Base-by-base conservation (phyloP, 1,140 invertebrate species). In the Drosophila kanapiae region DNA sequence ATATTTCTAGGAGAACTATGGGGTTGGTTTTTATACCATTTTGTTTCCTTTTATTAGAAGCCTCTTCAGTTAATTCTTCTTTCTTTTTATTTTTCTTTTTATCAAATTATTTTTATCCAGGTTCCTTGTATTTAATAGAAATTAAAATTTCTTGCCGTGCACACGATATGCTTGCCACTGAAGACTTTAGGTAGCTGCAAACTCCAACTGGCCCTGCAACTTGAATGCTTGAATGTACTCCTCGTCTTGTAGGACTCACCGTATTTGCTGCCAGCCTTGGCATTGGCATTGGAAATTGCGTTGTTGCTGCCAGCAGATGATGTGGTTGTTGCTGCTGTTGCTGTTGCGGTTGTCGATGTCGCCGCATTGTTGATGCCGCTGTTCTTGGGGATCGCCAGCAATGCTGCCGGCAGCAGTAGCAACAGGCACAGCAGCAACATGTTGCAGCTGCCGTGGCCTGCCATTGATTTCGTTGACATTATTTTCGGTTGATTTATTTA, bases 381-480 rank as follows among this genome's bases (percentile, higher is more conserved):
- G 78, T 47, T 65, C 51, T 38, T 43, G 58, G 81, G 59, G 69
- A 54, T 67, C 31, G 78, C 80, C 51, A 60, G 56, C 67, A 76
- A 68, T 58, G 69, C 84, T 53, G 76, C 67, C 63, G 78, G 76
- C 80, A 87, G 64, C 53, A 80, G 38, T n/a, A 71, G 58, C 67
- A 83, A 49, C 61, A 71, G 65, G 43, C 75, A 58, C 75, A 59
- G 71, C 65, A 31, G 57, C 80, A 87, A 61, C 80, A 77, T 59
- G 75, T 51, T 75, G 61, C 78, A 65, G 69, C 63, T 60, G 64
- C 65, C 43, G 58, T 51, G 48, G 78, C 69, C 60, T 37, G 65
- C 80, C 72, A 79, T 83, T 78, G 77, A 88, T 88, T 87, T 84
- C 74, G 82, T 88, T 84, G 80, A 87, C 84, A 86, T 86, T 82